These are phyloP conservation scores for Myotis davidii DNA, from an alignment of 2,113 vertebrate species.

Conservation along the genomic window DNA sequence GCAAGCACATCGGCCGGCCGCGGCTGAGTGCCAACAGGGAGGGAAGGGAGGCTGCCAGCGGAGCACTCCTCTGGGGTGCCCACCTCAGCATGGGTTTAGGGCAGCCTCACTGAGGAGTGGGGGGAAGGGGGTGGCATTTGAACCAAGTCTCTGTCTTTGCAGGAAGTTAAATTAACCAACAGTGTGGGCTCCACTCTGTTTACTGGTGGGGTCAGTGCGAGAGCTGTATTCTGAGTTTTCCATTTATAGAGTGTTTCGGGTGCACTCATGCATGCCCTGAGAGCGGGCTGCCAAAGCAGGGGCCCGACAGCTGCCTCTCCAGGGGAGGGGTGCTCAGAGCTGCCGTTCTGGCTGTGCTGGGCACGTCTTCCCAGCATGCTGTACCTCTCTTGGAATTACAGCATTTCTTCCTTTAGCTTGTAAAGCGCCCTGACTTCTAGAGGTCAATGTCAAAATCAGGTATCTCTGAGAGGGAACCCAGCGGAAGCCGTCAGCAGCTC, in stretches of 20 bases:
- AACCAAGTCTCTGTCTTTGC: background rate
- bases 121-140: background rate
- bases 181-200: background rate
- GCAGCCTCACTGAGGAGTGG: background rate
- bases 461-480: background rate
- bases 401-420: background rate
- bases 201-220: background rate
- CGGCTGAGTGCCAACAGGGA: background rate
- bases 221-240: slow-evolving; percentile 2
- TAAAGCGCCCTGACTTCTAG: background rate
- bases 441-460: background rate
- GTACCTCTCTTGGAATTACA: background rate
- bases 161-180: slow-evolving; percentile 18
- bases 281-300: background rate
- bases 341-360: background rate
- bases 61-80: background rate
- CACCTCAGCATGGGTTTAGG: background rate
- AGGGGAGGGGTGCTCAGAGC: background rate
- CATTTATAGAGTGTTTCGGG: slow-evolving; percentile 21
- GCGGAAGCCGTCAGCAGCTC: background rate
- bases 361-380: background rate
- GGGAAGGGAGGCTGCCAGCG: background rate
- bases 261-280: background rate
- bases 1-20: background rate
- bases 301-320: background rate